Conservation (phyloP, 1,140 invertebrate species). For the Cherax destructor region DNA sequence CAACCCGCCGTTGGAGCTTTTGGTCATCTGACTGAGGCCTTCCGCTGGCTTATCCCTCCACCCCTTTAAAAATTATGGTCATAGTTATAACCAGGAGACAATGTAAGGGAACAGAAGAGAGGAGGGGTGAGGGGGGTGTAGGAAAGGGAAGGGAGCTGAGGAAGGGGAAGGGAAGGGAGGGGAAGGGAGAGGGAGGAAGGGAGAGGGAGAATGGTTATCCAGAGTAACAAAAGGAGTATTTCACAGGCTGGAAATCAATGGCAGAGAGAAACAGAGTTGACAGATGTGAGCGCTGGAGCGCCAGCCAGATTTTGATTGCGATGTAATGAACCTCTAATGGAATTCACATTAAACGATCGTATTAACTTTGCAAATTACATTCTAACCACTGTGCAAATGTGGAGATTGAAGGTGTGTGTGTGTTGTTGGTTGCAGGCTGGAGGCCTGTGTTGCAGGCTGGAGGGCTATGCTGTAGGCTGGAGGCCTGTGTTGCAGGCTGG, state of each 20-base stretch:
- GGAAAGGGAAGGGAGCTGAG: background rate
- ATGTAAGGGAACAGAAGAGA: background rate
- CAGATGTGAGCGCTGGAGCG: conserved; percentile 24
- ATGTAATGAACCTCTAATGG: conserved; percentile 53
- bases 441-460: too few relatives aligned
- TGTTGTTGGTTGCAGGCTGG: too few relatives aligned
- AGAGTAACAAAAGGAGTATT: conserved; percentile 13
- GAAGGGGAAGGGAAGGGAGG: background rate
- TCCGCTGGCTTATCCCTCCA: too few relatives aligned
- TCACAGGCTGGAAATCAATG: conserved; percentile 40
- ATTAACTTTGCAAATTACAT: conserved; percentile 53
- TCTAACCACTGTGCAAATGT: conserved; percentile 43
- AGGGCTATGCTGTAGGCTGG: too few relatives aligned
- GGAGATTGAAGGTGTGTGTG: conserved; percentile 2
- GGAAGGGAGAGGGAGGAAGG: background rate
- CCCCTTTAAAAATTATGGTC: too few relatives aligned
- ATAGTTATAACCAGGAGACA: background rate
- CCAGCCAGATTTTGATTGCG: conserved; percentile 38
- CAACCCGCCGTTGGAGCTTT: too few relatives aligned
- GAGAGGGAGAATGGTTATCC: conserved; percentile 6
- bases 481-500: too few relatives aligned
- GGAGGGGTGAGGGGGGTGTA: background rate
- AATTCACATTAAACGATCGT: conserved; percentile 42
- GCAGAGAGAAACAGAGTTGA: conserved; percentile 41
- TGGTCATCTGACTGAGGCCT: too few relatives aligned